Conservation (phyloP, 2,113 vertebrate genomes). For the Ranitomeya imitator region DNA sequence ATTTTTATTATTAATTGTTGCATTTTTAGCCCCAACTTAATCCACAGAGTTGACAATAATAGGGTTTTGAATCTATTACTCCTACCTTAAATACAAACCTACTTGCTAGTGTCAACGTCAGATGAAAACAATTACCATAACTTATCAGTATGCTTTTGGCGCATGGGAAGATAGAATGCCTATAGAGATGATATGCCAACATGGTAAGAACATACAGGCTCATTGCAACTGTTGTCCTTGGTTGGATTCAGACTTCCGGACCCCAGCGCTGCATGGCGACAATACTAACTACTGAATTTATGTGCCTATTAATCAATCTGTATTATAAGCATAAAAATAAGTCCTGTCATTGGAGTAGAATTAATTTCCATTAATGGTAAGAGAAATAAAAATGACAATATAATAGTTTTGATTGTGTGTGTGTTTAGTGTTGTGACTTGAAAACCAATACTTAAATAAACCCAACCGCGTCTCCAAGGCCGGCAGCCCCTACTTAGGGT, state of each 20-base stretch:
- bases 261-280: neutral
- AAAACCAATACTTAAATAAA: conserved; percentile 48
- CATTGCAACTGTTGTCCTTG: neutral
- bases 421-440: conserved; percentile 18
- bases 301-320: neutral
- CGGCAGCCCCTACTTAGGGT: conserved; percentile 28
- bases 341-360: neutral
- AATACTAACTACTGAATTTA: neutral
- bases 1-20: too few species aligned
- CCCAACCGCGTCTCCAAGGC: conserved; percentile 28
- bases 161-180: too few species aligned
- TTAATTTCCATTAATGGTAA: neutral
- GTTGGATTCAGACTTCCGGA: neutral
- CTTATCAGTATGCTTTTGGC: too few species aligned
- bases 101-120: too few species aligned
- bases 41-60: too few species aligned
- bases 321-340: neutral
- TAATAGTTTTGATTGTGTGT: neutral
- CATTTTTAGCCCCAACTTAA: too few species aligned
- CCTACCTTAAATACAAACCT: too few species aligned
- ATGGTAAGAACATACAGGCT: neutral
- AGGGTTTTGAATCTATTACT: too few species aligned
- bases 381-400: neutral
- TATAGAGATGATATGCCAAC: neutral
- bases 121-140: too few species aligned